Evolutionary conservation across 2,888 invertebrate genomes (phyloP).

Genomic region (Athalia cordata): DNA sequence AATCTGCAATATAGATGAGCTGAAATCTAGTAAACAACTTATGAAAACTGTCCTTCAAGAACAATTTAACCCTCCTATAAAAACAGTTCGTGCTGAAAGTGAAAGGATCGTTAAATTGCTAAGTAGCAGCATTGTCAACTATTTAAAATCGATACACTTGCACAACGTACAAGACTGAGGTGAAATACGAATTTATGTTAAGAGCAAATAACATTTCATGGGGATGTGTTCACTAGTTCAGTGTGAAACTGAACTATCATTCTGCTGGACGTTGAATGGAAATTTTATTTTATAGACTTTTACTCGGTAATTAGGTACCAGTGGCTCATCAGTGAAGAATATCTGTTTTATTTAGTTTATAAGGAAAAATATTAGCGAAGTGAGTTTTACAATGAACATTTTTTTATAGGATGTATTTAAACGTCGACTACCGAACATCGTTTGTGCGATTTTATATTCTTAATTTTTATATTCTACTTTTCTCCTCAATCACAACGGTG

Average conservation of each 20-base stretch:
- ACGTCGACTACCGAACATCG: no score
- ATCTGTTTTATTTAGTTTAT: constrained; percentile 4
- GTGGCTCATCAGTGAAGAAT: not conserved
- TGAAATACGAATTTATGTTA: not conserved
- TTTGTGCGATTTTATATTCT: no score
- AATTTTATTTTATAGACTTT: not conserved
- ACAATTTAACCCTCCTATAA: constrained; percentile 61
- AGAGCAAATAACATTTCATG: not conserved
- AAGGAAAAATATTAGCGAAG: no score
- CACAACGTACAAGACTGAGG: not conserved
- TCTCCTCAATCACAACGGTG: no score
- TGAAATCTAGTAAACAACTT: constrained; percentile 42
- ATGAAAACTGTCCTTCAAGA: constrained; percentile 53
- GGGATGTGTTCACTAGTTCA: not conserved
- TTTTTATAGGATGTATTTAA: no score
- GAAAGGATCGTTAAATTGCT: constrained; percentile 56
- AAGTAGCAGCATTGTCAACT: constrained; percentile 54
- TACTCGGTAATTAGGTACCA: not conserved
- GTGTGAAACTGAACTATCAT: constrained; percentile 21
- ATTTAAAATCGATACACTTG: constrained; percentile 54
- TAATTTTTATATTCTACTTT: no score
- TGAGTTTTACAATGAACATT: no score
- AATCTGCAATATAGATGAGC: constrained; percentile 26
- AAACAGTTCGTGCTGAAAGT: constrained; percentile 37
- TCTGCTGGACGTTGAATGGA: not conserved